Conservation (phyloP, 2,888 invertebrate species). For the Drosophila setosimentum region DNA sequence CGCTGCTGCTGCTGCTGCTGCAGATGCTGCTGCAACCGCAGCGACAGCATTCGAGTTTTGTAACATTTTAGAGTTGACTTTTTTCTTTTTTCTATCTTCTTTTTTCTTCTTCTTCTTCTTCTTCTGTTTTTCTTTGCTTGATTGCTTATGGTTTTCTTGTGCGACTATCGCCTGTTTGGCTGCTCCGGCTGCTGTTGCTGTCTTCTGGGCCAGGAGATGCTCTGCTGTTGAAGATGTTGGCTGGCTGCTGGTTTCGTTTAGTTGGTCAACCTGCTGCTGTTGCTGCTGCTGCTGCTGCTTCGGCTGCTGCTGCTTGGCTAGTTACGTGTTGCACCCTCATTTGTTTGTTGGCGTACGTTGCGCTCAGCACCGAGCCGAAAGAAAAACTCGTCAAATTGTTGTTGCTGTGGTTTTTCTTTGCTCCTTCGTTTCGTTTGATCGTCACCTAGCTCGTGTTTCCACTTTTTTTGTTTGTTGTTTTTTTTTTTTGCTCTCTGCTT, state of each 20-base stretch:
- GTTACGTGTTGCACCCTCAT: conserved; percentile 58
- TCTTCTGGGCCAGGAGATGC: conserved; percentile 26
- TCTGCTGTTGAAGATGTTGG: conserved; percentile 37
- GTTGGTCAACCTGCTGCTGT: conserved; percentile 53
- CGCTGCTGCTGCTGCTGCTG: conserved; percentile 61
- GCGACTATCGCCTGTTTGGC: background rate
- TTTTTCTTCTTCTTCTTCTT: conserved; percentile 4
- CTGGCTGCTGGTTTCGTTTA: conserved; percentile 40
- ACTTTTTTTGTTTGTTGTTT: too few species aligned
- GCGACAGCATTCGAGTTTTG: conserved; percentile 75
- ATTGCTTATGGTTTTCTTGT: background rate
- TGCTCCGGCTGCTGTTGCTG: conserved; percentile 16
- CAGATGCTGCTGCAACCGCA: conserved; percentile 51
- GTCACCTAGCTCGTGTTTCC: conserved; percentile 12
- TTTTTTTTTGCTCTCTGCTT: too few species aligned
- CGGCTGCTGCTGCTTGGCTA: conserved; percentile 21
- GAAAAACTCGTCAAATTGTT: conserved; percentile 11
- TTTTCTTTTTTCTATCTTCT: conserved; percentile 11
- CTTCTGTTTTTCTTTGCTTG: background rate
- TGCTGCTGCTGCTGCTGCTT: conserved; percentile 21
- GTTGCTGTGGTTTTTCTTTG: conserved; percentile 3
- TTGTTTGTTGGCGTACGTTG: conserved; percentile 26
- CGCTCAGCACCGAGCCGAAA: conserved; percentile 21
- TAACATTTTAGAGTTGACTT: conserved; percentile 73
- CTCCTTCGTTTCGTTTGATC: conserved; percentile 1